Conservation (phyloP, 2,888 invertebrate species). For the Scaptomyza polygonia region DNA sequence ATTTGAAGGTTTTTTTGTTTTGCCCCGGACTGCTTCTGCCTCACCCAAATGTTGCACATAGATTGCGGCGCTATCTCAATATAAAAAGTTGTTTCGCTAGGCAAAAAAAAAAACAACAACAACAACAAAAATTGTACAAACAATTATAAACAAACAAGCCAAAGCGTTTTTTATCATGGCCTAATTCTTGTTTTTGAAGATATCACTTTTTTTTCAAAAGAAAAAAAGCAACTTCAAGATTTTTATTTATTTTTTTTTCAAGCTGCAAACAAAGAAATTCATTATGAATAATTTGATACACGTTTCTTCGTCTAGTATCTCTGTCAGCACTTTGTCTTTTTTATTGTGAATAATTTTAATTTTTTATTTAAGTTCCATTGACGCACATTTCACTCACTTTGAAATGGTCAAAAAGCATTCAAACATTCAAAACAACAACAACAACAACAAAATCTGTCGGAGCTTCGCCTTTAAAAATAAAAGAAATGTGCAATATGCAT, state of each 20-base stretch:
- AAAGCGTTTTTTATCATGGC: constrained; percentile 71
- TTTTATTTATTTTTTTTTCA: constrained; percentile 10
- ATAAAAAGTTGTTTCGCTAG: constrained; percentile 38
- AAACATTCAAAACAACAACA: no score
- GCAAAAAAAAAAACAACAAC: neutral
- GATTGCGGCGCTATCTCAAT: constrained; percentile 64
- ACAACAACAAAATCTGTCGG: constrained; percentile 4
- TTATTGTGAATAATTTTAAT: constrained; percentile 3
- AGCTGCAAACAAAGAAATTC: constrained; percentile 62
- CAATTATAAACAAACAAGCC: constrained; percentile 74
- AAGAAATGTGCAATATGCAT: constrained; percentile 7
- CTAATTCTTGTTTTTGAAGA: constrained; percentile 61
- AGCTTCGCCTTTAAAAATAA: neutral
- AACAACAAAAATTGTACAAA: constrained; percentile 63
- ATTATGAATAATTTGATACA: constrained; percentile 41
- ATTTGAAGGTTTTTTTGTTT: constrained; percentile 66
- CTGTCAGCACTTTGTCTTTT: neutral
- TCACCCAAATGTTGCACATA: constrained; percentile 33
- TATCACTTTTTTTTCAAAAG: constrained; percentile 44
- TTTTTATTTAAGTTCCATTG: no score
- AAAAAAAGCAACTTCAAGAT: constrained; percentile 38
- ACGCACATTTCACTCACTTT: constrained; percentile 26
- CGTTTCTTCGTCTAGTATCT: neutral
- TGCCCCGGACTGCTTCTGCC: constrained; percentile 1
- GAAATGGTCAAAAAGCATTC: constrained; percentile 20